phyloP scores from a whole-genome alignment of 92 coral and sea anemone species.

The Micromussa lordhowensis region DNA sequence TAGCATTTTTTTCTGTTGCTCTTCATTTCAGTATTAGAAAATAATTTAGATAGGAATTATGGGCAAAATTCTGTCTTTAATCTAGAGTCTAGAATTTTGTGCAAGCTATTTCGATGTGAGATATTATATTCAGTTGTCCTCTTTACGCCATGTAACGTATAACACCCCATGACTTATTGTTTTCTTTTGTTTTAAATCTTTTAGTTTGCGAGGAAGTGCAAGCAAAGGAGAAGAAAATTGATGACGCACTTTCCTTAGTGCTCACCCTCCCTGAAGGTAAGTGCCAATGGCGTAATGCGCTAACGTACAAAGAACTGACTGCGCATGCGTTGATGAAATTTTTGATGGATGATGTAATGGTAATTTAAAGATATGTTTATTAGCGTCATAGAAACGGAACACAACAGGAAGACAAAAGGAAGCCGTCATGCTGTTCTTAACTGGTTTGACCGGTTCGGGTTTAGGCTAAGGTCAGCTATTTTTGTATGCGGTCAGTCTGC shows the following conservation, averaged over 20 bases:
- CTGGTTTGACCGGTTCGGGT: background rate
- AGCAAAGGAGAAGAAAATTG: conserved; percentile 10
- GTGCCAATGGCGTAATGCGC: background rate
- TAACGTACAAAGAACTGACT: background rate
- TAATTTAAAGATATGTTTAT: background rate
- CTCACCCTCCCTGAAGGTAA: conserved; percentile 10
- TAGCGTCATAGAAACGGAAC: background rate
- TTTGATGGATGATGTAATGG: background rate
- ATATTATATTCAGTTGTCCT: background rate
- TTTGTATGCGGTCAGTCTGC: too few species aligned
- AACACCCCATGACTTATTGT: background rate
- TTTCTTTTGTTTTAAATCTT: background rate
- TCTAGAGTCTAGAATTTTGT: too few species aligned
- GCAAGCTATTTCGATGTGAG: too few species aligned
- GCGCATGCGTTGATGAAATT: background rate
- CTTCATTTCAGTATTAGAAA: too few species aligned
- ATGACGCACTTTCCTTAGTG: background rate
- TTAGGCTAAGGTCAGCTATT: background rate
- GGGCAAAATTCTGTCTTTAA: too few species aligned
- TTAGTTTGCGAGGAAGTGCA: conserved; percentile 20
- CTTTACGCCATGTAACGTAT: background rate
- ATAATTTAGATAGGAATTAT: background rate
- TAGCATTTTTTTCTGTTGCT: too few species aligned
- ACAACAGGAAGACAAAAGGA: background rate
- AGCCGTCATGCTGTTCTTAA: background rate